Base-by-base conservation (phyloP, 2,888 invertebrate genomes). In the Agonopterix arenella region DNA sequence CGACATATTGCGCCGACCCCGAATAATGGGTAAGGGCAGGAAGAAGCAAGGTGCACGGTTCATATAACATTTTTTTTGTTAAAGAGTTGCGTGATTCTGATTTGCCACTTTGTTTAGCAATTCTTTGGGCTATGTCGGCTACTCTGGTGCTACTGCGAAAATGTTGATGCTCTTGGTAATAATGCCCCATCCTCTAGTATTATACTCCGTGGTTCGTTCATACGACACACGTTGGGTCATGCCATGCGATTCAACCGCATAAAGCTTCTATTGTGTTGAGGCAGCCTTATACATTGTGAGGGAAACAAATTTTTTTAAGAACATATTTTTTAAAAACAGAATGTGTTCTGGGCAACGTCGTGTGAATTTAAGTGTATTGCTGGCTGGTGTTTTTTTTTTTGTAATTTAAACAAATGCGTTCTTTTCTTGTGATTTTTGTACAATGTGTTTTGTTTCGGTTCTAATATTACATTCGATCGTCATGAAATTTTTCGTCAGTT, bases 271-370 rank as follows among this genome's bases (percentile, higher is more conserved):
- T 88, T 86, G 86, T 86, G 62, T 68, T 61, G 64, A 81, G 84
- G 75, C 80, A 66, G 80, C 75, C 84, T 80, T 84, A 78, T 71
- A 76, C 75, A 80, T 81, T 80, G 81, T 79, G 74, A 62, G 60
- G 71, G 72, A 74, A 82, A 79, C 78, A 73, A 80, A 80, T 83
- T 84, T 86, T 84, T 86, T 80, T 76, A 84, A 81, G 81, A 85
- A 83, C 70, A 76, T 73, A 69, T 76, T 76, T 70, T 68, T 43
- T 64, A 57, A 64, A 69, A 70, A 68, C 66, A 64, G 58, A 68
- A 74, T 74, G 75, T 77, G 75, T 75, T 77, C 76, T 73, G 73
- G 62, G 60, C 61, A 62, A 53, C 66, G 70, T 70, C 76, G 83
- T 81, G 80, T 76, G 79, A 79, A 76, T 73, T 73, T 80, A 80